Percentiles rank a stretch among this genome's conserved stretches.
Conservation (phyloP, 2,113 vertebrate species). For the Phyllopteryx taeniolatus region DNA sequence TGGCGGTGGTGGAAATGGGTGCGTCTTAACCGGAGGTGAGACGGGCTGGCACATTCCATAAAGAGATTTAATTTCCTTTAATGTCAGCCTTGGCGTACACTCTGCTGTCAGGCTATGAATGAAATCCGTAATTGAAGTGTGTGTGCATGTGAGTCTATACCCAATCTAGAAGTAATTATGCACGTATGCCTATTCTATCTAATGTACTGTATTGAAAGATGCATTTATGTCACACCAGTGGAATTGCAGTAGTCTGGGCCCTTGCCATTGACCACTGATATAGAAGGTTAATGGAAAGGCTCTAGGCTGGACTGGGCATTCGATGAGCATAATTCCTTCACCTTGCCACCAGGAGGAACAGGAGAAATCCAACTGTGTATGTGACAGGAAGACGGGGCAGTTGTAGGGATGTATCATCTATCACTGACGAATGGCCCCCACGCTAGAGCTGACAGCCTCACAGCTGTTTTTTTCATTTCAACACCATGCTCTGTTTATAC, state of each 20-base stretch:
- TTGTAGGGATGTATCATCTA: conserved; percentile 55
- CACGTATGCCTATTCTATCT: conserved; percentile 20
- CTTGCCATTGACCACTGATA: conserved; percentile 46
- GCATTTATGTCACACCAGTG: conserved; percentile 5
- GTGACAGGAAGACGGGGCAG: conserved; percentile 23
- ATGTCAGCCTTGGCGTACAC: conserved; percentile 52
- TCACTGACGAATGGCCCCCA: conserved; percentile 62
- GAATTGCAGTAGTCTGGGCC: conserved; percentile 15
- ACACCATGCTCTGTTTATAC: conserved; percentile 64
- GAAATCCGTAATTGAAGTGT: conserved; percentile 58
- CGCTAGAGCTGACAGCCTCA: conserved; percentile 55
- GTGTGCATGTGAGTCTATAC: conserved; percentile 18
- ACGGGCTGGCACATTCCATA: conserved; percentile 48
- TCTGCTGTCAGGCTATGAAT: conserved; percentile 53
- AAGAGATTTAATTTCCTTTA: conserved; percentile 66
- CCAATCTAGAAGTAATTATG: conserved; percentile 34
- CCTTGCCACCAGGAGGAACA: conserved; percentile 67
- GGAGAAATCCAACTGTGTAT: conserved; percentile 51
- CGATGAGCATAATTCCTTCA: conserved; percentile 69
- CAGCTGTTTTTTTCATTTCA: conserved; percentile 59
- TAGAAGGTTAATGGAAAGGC: conserved; percentile 68
- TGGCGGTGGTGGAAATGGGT: conserved; percentile 55
- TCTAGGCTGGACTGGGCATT: conserved; percentile 50
- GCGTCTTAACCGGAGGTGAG: conserved; percentile 61
- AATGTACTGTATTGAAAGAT: conserved; percentile 11